Base-by-base conservation (phyloP, 2,888 invertebrate genomes). In the Drosophila rubida region DNA sequence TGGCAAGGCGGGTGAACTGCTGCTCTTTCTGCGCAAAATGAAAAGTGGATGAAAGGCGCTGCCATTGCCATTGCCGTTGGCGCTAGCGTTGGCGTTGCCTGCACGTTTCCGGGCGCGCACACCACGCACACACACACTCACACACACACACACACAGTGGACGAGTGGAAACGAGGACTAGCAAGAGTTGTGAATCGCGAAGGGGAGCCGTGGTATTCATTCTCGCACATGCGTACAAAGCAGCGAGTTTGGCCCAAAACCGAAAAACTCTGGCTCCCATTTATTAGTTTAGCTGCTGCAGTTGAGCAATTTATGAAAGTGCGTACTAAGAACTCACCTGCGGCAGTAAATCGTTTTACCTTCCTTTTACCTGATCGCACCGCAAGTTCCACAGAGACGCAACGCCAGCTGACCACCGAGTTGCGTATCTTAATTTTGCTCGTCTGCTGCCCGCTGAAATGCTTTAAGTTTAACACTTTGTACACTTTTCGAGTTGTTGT, bases 1-100 rank as follows among this genome's bases (percentile, higher is more conserved):
- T 54, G 53, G 7, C 19, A 4, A 27, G 13, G 42, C 14, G 42
- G 22, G 14, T 23, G 19, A 54, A 54, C 8, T 9, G 53, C 9
- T 32, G 42, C 9, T 59, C 25, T 67, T 69, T 74, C 74, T 80
- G 80, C 75, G 88, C 84, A 85, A 78, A 78, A 83, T 86, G 79
- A 87, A 87, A 89, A 87, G 88, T 88, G 89, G 89, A 69, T 89
- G 88, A 89, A 89, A 89, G 87, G 77, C 74, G 66, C 73, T 54
- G 30, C 41, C 41, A 11, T 41, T 41, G 9, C 41, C 35, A 14
- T 14, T 14, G 14, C 14, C 35, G 35, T 37, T 37, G 84, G 77
- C 74, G 66, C 73, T 54, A n/a, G 14, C 13, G 27, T 23, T 37
- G 23, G 11, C 50, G 14, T 39, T 39, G 67, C 75, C 78, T 80